Evolutionary conservation across 64 coral and sea anemone species (phyloP).

Genomic region (Actinia equina): DNA sequence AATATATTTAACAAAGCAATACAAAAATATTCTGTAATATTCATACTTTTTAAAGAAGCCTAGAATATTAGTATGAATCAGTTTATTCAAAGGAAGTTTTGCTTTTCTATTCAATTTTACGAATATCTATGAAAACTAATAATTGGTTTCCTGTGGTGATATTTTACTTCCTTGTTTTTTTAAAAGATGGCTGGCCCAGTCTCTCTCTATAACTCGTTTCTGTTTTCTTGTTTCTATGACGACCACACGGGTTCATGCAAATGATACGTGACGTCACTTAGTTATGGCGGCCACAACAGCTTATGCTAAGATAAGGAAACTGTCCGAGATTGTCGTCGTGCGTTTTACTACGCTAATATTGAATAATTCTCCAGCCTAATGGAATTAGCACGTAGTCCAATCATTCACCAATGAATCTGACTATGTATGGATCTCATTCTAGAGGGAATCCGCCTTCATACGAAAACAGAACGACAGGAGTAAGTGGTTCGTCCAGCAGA

Average conservation of each 20-base stretch:
- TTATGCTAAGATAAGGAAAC: not conserved
- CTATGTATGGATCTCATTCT: conserved; percentile 10
- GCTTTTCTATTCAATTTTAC: not conserved
- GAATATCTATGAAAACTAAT: no score
- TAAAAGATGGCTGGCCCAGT: not conserved
- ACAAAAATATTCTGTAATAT: no score
- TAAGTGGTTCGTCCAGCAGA: not conserved
- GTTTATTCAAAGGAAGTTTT: not conserved
- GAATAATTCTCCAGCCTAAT: not conserved
- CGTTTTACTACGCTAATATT: not conserved
- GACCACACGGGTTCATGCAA: conserved; percentile 15
- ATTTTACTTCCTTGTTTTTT: no score
- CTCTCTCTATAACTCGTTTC: not conserved
- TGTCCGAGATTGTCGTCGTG: not conserved
- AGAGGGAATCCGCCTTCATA: conserved; percentile 10
- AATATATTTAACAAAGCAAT: no score
- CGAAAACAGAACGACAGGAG: not conserved
- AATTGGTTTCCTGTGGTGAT: no score
- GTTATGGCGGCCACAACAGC: conserved; percentile 25
- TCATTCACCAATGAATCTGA: conserved; percentile 20
- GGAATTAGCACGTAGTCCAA: not conserved
- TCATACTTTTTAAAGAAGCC: no score
- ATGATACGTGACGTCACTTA: conserved; percentile 25
- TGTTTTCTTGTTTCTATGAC: conserved; percentile 47
- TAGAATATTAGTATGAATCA: no score